A percentile compares a stretch with the other conserved stretches of the same genome.
phyloP scores from a whole-genome alignment of 2,797 vertebrate species.

The Echiichthys vipera region DNA sequence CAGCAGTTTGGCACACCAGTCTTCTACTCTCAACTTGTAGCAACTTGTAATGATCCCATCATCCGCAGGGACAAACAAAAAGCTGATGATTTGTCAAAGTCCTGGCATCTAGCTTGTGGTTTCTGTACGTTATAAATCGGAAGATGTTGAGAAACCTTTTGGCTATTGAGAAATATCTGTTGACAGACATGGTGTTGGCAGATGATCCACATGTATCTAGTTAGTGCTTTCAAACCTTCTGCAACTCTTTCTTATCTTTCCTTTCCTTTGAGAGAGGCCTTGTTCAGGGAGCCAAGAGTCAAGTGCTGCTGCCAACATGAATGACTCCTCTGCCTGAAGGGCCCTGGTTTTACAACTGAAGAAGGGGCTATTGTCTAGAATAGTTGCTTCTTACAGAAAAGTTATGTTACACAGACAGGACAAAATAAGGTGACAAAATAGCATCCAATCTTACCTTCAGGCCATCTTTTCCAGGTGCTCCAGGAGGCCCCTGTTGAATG shows the following conservation, averaged over 20 bases:
- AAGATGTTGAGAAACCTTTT: constrained; percentile 6
- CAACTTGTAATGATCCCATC: constrained; percentile 27
- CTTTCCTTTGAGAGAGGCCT: constrained; percentile 12
- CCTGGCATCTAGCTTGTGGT: constrained; percentile 22
- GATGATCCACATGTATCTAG: neutral
- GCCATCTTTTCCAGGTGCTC: constrained; percentile 93
- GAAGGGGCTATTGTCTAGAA: neutral
- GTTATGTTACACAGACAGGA: neutral
- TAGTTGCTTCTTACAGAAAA: neutral
- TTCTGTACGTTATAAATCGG: constrained; percentile 13
- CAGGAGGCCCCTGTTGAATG: constrained; percentile 87
- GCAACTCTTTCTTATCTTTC: constrained; percentile 3
- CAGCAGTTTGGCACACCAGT: neutral
- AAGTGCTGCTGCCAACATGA: constrained; percentile 8
- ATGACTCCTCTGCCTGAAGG: constrained; percentile 10
- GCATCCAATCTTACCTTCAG: constrained; percentile 88
- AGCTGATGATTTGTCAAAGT: constrained; percentile 25
- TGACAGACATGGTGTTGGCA: constrained; percentile 32
- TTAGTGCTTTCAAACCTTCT: neutral
- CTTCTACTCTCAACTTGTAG: constrained; percentile 31
- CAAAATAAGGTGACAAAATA: neutral
- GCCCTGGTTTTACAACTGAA: neutral
- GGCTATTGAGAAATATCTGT: constrained; percentile 34
- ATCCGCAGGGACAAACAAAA: constrained; percentile 1
- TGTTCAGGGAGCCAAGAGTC: constrained; percentile 23